Evolutionary conservation across 2,888 invertebrate genomes (phyloP).

Genomic region (Agriopis aurantiaria): DNA sequence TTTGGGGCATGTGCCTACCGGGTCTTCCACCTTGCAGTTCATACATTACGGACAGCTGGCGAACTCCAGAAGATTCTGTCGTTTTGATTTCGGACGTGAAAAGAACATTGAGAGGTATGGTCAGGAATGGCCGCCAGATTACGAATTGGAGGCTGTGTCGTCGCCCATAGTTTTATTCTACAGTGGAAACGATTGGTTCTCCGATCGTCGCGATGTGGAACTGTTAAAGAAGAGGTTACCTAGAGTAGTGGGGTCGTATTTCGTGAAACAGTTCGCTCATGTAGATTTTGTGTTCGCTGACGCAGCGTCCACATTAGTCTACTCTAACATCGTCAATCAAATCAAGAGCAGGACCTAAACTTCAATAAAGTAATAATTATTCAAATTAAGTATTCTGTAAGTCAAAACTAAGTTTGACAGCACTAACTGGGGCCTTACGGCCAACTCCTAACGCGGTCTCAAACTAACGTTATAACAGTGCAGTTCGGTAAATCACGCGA

Average conservation of each 20-base stretch:
- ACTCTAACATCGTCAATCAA: constrained; percentile 54
- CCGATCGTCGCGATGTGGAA: constrained; percentile 81
- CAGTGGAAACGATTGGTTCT: constrained; percentile 75
- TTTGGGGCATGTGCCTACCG: constrained; percentile 87
- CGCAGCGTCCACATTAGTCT: constrained; percentile 83
- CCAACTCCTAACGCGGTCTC: too few species aligned
- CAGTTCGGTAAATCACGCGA: too few species aligned
- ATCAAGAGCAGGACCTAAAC: constrained; percentile 4
- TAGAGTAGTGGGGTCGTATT: constrained; percentile 78
- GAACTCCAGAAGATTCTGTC: constrained; percentile 65
- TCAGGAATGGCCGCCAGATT: constrained; percentile 64
- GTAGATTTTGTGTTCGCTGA: constrained; percentile 89
- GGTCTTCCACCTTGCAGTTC: constrained; percentile 83
- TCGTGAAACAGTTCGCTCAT: constrained; percentile 87
- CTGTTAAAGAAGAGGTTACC: constrained; percentile 71
- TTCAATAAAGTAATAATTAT: not conserved
- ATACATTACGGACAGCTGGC: constrained; percentile 75
- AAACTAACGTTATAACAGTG: too few species aligned
- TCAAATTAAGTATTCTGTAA: not conserved
- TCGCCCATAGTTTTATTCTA: constrained; percentile 69
- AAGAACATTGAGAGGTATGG: constrained; percentile 77
- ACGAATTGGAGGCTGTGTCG: constrained; percentile 59
- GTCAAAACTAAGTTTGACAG: too few species aligned
- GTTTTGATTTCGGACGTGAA: constrained; percentile 64
- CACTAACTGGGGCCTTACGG: too few species aligned